phyloP scores from a whole-genome alignment of 2,888 invertebrate genomes.

The Oxyteleia sp. region DNA sequence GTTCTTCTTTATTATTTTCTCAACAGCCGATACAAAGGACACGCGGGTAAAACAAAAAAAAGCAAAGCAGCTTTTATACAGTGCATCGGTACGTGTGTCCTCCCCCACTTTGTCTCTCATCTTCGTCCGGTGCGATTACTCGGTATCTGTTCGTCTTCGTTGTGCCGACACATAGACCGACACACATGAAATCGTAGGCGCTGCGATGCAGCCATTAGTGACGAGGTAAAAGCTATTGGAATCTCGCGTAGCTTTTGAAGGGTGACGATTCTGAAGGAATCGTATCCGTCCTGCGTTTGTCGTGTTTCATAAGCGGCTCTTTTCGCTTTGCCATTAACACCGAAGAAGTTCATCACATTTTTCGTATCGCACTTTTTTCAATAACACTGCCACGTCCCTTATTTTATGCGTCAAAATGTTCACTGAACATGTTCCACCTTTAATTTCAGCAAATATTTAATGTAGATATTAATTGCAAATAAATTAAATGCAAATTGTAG shows the following conservation, averaged over 20 bases:
- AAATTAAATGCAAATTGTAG: no score
- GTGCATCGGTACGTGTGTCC: slow-evolving; percentile 74
- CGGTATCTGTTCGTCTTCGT: slow-evolving; percentile 60
- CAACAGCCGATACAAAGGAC: slow-evolving; percentile 83
- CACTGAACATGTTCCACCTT: no score
- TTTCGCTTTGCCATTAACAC: slow-evolving; percentile 68
- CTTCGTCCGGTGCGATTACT: slow-evolving; percentile 49
- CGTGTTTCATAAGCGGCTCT: slow-evolving; percentile 70
- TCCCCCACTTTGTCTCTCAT: slow-evolving; percentile 60
- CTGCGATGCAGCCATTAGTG: slow-evolving; percentile 83
- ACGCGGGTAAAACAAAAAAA: slow-evolving; percentile 78
- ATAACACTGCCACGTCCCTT: slow-evolving; percentile 34
- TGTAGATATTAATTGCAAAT: no score
- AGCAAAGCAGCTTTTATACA: slow-evolving; percentile 80
- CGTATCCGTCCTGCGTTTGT: slow-evolving; percentile 71
- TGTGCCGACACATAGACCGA: slow-evolving; percentile 64
- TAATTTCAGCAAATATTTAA: no score
- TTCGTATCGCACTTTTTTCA: slow-evolving; percentile 55
- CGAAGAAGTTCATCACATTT: slow-evolving; percentile 63
- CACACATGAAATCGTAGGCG: slow-evolving; percentile 79
- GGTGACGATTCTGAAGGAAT: slow-evolving; percentile 74
- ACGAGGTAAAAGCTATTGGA: slow-evolving; percentile 85
- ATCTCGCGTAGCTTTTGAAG: slow-evolving; percentile 80
- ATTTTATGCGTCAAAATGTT: no score
- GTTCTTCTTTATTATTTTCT: slow-evolving; percentile 81